These are phyloP conservation scores for Bactericera cockerelli DNA, from an alignment of 1,140 invertebrate genomes.

Conservation along the genomic window DNA sequence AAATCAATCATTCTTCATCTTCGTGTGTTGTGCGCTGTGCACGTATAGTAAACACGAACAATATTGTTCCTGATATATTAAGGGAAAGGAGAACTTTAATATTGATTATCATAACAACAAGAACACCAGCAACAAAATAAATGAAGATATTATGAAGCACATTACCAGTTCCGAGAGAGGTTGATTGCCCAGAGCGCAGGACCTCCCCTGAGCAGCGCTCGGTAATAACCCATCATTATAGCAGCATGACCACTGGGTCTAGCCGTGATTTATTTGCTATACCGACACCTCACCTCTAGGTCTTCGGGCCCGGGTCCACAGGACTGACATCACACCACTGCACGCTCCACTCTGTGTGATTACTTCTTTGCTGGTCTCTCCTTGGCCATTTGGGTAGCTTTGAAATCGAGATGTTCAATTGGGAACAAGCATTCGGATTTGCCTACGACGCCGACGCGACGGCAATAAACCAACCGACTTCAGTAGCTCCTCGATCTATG, in stretches of 20 bases:
- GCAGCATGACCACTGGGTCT: neutral
- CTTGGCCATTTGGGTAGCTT: too few relatives aligned
- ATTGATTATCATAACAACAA: constrained; percentile 1
- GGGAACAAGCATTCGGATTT: too few relatives aligned
- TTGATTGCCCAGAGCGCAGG: neutral
- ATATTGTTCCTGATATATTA: too few relatives aligned
- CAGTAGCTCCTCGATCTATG: too few relatives aligned
- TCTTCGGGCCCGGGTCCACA: too few relatives aligned
- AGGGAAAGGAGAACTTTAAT: neutral
- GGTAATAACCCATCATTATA: constrained; percentile 3
- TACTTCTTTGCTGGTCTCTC: neutral
- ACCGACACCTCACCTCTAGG: constrained; percentile 1
- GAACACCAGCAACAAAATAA: neutral
- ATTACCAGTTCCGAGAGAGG: neutral
- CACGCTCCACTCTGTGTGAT: neutral
- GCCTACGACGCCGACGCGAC: too few relatives aligned
- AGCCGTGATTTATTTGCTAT: constrained; percentile 8
- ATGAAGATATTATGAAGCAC: neutral
- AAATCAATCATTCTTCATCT: too few relatives aligned
- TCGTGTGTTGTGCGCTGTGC: too few relatives aligned
- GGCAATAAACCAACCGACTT: too few relatives aligned
- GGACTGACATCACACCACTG: neutral
- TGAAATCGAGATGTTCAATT: too few relatives aligned
- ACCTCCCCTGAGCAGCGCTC: neutral
- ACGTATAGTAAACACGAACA: too few relatives aligned